phyloP scores from a whole-genome alignment of 2,797 vertebrate species.

The Accipiter fasciatus region DNA sequence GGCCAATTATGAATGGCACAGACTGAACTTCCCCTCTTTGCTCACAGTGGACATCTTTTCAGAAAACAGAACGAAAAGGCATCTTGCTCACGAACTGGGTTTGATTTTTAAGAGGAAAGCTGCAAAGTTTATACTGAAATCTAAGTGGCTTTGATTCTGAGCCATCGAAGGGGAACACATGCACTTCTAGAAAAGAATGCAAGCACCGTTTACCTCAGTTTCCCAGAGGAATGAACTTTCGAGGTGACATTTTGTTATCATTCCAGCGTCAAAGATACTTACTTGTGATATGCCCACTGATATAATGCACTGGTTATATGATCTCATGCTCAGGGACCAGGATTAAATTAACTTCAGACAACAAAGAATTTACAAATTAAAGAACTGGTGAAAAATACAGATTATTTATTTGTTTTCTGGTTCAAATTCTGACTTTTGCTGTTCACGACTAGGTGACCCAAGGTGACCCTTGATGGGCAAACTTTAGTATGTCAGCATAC shows the following conservation, averaged over 20 bases:
- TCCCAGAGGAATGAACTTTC: not conserved
- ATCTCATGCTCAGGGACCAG: not conserved
- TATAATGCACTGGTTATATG: not conserved
- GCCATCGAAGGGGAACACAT: not conserved
- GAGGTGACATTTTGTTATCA: not conserved
- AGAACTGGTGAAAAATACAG: not conserved
- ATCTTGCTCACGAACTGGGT: not conserved
- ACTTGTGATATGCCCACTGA: not conserved
- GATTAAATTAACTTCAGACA: not conserved
- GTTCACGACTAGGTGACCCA: not conserved
- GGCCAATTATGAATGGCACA: not conserved
- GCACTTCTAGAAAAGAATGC: not conserved
- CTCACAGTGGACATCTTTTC: not conserved
- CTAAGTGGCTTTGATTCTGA: not conserved
- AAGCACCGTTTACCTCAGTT: not conserved
- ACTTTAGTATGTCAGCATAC: not conserved
- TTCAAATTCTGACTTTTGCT: not conserved
- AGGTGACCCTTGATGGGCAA: not conserved
- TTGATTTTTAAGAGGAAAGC: not conserved
- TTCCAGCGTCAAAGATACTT: not conserved
- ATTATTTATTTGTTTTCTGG: not conserved
- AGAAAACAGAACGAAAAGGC: not conserved
- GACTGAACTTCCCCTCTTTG: not conserved
- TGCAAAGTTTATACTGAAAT: not conserved
- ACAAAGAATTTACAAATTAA: not conserved